These are phyloP conservation scores for Clarias laeviceps DNA, from an alignment of 2,797 vertebrate species.

Conservation along the genomic window DNA sequence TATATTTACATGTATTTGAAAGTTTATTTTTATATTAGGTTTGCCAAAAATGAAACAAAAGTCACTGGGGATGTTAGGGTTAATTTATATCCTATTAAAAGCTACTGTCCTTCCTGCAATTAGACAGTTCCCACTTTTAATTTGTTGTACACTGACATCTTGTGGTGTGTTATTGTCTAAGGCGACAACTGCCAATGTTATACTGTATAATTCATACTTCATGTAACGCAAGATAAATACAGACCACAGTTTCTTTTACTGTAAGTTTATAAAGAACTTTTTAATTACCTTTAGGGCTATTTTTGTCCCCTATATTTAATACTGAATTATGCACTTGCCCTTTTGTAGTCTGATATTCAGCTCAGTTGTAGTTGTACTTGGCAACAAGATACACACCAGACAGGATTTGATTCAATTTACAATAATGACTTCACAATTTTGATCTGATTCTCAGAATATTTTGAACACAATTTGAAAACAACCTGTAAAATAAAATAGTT, in stretches of 20 bases:
- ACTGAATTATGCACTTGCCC: neutral
- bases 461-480: neutral
- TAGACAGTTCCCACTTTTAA: neutral
- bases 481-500: no score
- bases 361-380: neutral
- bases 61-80: neutral
- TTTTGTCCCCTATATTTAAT: neutral
- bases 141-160: slow-evolving; percentile 42
- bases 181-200: neutral
- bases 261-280: neutral
- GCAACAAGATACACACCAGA: neutral
- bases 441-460: neutral
- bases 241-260: neutral
- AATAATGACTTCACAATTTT: neutral
- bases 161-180: neutral
- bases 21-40: neutral
- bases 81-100: neutral
- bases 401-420: neutral
- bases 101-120: neutral
- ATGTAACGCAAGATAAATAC: neutral
- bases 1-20: neutral
- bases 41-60: neutral
- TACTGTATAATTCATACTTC: neutral
- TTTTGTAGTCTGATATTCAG: neutral
- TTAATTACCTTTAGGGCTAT: neutral